Percentiles rank a stretch among this genome's conserved stretches.
Conservation (phyloP, 2,888 invertebrate genomes). For the Drosophila tripunctata region DNA sequence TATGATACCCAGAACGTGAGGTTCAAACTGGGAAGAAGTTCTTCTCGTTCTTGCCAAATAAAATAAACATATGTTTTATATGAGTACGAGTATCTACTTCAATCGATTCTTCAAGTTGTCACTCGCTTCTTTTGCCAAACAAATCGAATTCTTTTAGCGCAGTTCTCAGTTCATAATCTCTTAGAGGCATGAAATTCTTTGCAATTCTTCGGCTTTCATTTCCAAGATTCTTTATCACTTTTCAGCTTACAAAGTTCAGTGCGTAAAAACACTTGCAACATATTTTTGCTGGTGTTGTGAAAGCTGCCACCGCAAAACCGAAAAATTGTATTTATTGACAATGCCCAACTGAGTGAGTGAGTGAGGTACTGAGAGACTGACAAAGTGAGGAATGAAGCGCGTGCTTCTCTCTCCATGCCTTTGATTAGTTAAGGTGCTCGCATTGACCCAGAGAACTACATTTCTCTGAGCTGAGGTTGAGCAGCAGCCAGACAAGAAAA, state of each 20-base stretch:
- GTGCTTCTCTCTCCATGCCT: constrained; percentile 39
- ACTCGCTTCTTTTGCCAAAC: constrained; percentile 48
- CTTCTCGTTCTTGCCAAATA: constrained; percentile 31
- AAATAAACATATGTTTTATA: constrained; percentile 32
- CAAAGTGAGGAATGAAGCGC: constrained; percentile 5
- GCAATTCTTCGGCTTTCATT: constrained; percentile 43
- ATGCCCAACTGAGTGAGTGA: constrained; percentile 20
- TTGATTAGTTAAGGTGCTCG: constrained; percentile 73
- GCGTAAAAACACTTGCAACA: constrained; percentile 46
- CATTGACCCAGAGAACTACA: constrained; percentile 78
- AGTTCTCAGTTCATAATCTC: constrained; percentile 36
- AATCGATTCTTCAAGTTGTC: constrained; percentile 41
- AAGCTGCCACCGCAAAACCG: constrained; percentile 60
- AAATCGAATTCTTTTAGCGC: constrained; percentile 61
- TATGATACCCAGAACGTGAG: constrained; percentile 72
- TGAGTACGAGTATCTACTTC: constrained; percentile 3
- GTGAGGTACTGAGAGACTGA: constrained; percentile 7
- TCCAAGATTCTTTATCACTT: constrained; percentile 33
- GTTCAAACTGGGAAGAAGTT: constrained; percentile 62
- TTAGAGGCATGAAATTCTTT: constrained; percentile 37
- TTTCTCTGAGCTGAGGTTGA: constrained; percentile 36
- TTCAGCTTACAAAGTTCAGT: constrained; percentile 8
- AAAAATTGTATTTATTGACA: constrained; percentile 54
- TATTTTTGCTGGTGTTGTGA: constrained; percentile 46
- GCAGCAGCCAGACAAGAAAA: too few species aligned